Conservation (phyloP, 2,888 invertebrate genomes). For the Arrhopalites spinosus region DNA sequence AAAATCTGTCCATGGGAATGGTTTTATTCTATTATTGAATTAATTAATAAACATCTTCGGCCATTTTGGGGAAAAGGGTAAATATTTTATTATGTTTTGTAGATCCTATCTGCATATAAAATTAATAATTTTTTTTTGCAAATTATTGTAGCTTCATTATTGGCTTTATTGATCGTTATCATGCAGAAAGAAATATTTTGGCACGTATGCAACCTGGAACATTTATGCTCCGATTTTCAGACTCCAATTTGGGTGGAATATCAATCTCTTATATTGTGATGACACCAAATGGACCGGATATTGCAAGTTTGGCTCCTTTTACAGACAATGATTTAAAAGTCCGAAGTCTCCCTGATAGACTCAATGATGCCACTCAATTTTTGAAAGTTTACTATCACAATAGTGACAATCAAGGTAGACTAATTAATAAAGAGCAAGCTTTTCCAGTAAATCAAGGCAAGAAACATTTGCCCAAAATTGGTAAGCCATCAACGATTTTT, state of each 20-base stretch:
- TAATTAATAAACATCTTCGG: neutral
- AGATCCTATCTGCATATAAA: neutral
- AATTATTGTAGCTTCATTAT: constrained; percentile 8
- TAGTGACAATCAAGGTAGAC: neutral
- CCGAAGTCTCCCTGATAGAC: neutral
- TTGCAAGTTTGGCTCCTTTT: neutral
- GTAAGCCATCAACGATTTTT: too few relatives aligned
- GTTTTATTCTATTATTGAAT: constrained; percentile 16
- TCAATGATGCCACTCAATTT: neutral
- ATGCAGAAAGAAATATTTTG: neutral
- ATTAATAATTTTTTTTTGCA: neutral
- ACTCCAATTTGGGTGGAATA: constrained; percentile 9
- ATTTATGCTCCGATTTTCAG: constrained; percentile 19
- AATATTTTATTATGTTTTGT: neutral
- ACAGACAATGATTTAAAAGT: constrained; percentile 12
- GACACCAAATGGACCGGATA: neutral
- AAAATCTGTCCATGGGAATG: constrained; percentile 12
- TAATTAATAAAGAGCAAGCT: neutral
- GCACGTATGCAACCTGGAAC: neutral
- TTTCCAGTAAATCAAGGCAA: neutral
- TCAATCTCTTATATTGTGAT: neutral
- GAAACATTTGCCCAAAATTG: neutral
- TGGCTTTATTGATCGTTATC: constrained; percentile 1
- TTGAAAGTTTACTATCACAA: neutral
- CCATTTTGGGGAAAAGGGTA: constrained; percentile 17